Conservation (phyloP, 2,113 vertebrate genomes). For the Oreochromis spilurus region DNA sequence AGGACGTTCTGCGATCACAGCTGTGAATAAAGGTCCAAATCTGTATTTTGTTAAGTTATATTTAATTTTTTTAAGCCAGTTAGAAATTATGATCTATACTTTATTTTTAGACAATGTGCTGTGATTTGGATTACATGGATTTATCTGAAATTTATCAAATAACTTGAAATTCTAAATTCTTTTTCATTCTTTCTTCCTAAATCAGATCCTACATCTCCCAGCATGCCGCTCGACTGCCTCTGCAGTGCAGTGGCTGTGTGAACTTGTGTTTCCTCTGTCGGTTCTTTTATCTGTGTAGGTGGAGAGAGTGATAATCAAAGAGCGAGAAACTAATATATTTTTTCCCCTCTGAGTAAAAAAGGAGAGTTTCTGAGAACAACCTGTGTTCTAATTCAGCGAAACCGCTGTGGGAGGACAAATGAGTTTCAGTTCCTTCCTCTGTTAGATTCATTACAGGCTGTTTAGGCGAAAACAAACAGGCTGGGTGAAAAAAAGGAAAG, state of each 20-base stretch:
- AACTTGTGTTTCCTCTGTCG: background rate
- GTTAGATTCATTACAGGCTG: background rate
- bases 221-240: background rate
- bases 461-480: background rate
- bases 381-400: background rate
- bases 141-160: accelerated
- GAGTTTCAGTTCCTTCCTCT: background rate
- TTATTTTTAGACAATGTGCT: background rate
- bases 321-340: background rate
- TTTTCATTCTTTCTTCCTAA: background rate
- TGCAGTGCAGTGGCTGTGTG: background rate
- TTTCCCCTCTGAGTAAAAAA: background rate
- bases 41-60: background rate
- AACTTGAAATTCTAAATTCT: accelerated
- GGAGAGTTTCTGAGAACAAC: background rate
- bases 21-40: background rate
- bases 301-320: background rate
- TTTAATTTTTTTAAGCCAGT: background rate
- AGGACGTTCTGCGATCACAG: background rate
- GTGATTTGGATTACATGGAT: background rate
- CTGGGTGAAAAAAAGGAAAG: background rate
- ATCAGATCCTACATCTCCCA: background rate
- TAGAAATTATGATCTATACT: background rate
- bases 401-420: background rate
- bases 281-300: background rate